A percentile compares a stretch with the other conserved stretches of the same genome.
Evolutionary conservation across 2,888 invertebrate genomes (phyloP).

Genomic region (Caprella mutica): DNA sequence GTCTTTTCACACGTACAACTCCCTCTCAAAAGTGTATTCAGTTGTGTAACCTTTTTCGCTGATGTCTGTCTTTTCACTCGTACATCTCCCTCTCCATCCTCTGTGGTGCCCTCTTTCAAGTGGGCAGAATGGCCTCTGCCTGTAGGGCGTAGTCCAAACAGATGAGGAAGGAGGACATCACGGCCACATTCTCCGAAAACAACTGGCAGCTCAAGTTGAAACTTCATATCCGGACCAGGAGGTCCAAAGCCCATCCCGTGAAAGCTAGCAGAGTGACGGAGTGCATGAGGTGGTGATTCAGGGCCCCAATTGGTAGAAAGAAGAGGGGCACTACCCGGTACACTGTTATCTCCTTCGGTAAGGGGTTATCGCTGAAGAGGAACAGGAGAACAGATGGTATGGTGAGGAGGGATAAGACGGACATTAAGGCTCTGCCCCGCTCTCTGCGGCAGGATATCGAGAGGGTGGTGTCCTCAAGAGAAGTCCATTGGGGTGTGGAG

Average conservation of each 20-base stretch:
- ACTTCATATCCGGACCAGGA: neutral
- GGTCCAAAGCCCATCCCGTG: neutral
- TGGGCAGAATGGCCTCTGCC: too few species aligned
- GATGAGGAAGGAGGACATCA: neutral
- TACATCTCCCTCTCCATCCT: too few species aligned
- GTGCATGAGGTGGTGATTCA: neutral
- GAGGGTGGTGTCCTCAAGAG: neutral
- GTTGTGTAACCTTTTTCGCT: too few species aligned
- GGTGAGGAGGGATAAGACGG: neutral
- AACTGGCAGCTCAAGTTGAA: neutral
- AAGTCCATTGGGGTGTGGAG: neutral
- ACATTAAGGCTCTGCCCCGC: neutral
- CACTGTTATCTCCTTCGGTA: neutral
- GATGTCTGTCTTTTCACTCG: too few species aligned
- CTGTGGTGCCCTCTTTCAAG: too few species aligned
- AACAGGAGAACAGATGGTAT: neutral
- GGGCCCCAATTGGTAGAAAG: neutral
- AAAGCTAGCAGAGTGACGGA: neutral
- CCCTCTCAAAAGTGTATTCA: too few species aligned
- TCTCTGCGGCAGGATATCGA: neutral
- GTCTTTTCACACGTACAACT: too few species aligned
- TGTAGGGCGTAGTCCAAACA: neutral
- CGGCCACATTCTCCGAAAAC: neutral
- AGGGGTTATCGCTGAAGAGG: neutral
- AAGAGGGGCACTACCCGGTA: neutral